A percentile compares a stretch with the other conserved stretches of the same genome.
Conservation (phyloP, 2,797 vertebrate species). For the Acrossocheilus wenchowensis region DNA sequence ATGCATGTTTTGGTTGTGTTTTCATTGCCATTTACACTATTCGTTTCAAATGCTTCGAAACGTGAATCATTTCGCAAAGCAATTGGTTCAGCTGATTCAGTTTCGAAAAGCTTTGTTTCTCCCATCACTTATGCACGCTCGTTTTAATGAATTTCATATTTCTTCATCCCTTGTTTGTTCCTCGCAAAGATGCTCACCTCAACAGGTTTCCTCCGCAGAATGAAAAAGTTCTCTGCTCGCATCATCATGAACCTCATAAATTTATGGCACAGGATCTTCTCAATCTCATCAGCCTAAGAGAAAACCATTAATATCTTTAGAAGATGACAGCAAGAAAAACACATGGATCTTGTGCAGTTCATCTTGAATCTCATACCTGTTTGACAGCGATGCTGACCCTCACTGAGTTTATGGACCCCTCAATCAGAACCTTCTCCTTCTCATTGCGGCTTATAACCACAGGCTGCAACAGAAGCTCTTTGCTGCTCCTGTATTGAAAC, state of each 20-base stretch:
- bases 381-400: slow-evolving; percentile 98
- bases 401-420: slow-evolving; percentile 98
- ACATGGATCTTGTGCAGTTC: not conserved
- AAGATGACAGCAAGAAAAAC: not conserved
- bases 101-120: not conserved
- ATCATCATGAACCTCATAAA: slow-evolving; percentile 99
- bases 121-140: not conserved
- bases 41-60: not conserved
- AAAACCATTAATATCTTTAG: slow-evolving; percentile 8
- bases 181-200: slow-evolving; percentile 80
- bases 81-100: not conserved
- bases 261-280: slow-evolving; percentile 99
- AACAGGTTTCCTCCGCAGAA: slow-evolving; percentile 94
- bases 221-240: slow-evolving; percentile 99
- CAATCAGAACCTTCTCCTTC: slow-evolving; percentile 96
- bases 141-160: not conserved
- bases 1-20: not conserved
- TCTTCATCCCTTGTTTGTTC: not conserved
- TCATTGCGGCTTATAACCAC: slow-evolving; percentile 97
- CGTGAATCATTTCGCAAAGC: not conserved
- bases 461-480: slow-evolving; percentile 93
- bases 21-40: not conserved
- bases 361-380: slow-evolving; percentile 79
- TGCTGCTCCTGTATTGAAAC: slow-evolving; percentile 87
- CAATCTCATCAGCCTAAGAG: slow-evolving; percentile 93